Base-by-base conservation (phyloP, 2,113 vertebrate genomes). In the Sisor rabdophorus region DNA sequence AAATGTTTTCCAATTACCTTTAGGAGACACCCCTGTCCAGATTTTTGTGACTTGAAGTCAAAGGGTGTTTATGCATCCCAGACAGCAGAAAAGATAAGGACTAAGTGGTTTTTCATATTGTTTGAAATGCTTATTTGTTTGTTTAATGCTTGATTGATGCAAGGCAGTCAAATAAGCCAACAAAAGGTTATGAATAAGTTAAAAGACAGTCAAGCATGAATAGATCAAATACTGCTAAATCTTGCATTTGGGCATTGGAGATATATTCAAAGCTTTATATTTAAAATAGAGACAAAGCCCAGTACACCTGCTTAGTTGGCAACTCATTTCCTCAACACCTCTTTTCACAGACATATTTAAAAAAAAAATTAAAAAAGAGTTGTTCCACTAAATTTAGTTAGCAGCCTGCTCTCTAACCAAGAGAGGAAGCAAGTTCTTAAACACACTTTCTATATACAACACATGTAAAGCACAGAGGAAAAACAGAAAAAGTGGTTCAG, bases 121-220 rank as follows among this genome's bases (percentile, higher is more conserved):
- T 8, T 9, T 9, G 40, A 44, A 7, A 9, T 44, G 40, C 1
- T 44, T 8, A 44, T 36, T 3, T 36, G 7, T 36, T 61, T 2
- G 9, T n/a, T 20, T 68, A 44, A 24, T 5, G 32, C 32, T 68
- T 17, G 2, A 58, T 24, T 36, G 17, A 22, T 16, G 11, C 30
- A 67, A 11, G 40, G 26, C 52, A n/a, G 30, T 26, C 50, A 56
- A 63, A 54, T 77, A 67, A 16, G 65, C 40, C 53, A 75, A 20
- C 48, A 36, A 11, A 75, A 44, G 67, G 30, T 58, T 5, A 7
- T 59, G 50, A 64, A n/a, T 40, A 64, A n/a, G 60, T n/a, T n/a
- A 64, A 8, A 22, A 44, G 61, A 72, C 20, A 52, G 26, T 17
- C 30, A 28, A 19, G 48, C 48, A 65, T 53, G 64, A 71, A 70